Conservation (phyloP, 2,113 vertebrate species). For the Jaculus jaculus region DNA sequence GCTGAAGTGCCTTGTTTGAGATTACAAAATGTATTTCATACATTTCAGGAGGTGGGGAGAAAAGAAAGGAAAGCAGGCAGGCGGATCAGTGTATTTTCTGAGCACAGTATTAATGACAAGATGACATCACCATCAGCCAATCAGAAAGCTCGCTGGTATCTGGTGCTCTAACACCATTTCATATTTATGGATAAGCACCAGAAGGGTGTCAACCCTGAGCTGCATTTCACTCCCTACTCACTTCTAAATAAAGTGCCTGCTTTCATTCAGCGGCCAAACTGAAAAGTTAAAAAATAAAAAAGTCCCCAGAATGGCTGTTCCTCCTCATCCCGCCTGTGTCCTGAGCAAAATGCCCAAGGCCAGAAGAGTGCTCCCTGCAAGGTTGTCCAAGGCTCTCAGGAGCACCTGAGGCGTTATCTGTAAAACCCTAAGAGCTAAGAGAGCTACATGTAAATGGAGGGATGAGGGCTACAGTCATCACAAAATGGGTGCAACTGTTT, state of each 20-base stretch:
- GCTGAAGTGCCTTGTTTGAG: slow-evolving; percentile 48
- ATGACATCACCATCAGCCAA: slow-evolving; percentile 84
- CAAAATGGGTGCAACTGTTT: slow-evolving; percentile 82
- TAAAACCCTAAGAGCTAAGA: background rate
- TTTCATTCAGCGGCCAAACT: slow-evolving; percentile 80
- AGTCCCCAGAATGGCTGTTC: slow-evolving; percentile 39
- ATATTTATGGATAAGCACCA: slow-evolving; percentile 84
- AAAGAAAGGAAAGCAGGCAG: slow-evolving; percentile 62
- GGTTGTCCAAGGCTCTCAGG: slow-evolving; percentile 52
- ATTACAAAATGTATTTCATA: slow-evolving; percentile 70
- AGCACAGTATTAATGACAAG: slow-evolving; percentile 80
- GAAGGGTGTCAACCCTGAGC: slow-evolving; percentile 81
- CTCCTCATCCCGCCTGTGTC: slow-evolving; percentile 76
- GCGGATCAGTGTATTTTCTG: slow-evolving; percentile 76
- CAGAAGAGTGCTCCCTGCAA: slow-evolving; percentile 77
- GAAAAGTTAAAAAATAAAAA: background rate
- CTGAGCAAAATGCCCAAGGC: slow-evolving; percentile 83
- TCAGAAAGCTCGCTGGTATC: slow-evolving; percentile 72
- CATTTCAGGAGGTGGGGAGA: background rate
- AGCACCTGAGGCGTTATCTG: background rate
- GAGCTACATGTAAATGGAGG: background rate
- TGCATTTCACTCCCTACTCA: slow-evolving; percentile 77
- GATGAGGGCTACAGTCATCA: slow-evolving; percentile 82
- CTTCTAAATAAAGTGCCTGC: slow-evolving; percentile 84
- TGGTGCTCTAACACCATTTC: slow-evolving; percentile 80